Conservation (phyloP, 2,113 vertebrate species). For the Pogona vitticeps region DNA sequence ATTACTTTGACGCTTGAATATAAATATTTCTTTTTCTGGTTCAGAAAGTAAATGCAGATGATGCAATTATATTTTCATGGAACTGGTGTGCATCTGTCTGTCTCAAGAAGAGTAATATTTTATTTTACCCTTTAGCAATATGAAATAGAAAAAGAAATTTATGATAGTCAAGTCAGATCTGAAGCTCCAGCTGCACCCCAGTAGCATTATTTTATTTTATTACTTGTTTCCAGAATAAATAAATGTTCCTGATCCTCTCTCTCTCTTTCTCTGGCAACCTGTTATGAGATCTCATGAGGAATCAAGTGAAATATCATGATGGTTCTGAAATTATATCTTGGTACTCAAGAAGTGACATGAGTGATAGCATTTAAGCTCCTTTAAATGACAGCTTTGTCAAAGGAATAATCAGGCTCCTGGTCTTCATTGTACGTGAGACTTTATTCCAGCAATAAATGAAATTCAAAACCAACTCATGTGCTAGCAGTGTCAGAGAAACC, state of each 20-base stretch:
- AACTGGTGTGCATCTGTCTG: not conserved
- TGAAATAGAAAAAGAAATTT: not conserved
- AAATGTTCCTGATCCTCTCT: not conserved
- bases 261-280: not conserved
- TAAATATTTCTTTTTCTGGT: slow-evolving; percentile 53
- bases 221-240: slow-evolving; percentile 9
- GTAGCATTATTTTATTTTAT: not conserved
- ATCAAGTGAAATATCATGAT: slow-evolving; percentile 6
- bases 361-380: not conserved
- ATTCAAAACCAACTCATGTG: not conserved
- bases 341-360: not conserved
- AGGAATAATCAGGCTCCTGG: not conserved
- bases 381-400: not conserved
- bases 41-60: not conserved
- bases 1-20: slow-evolving; percentile 66
- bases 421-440: not conserved
- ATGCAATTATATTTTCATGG: not conserved
- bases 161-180: not conserved
- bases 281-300: not conserved
- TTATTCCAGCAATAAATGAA: not conserved
- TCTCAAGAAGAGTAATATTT: not conserved
- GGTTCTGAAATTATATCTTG: not conserved
- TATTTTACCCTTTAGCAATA: not conserved
- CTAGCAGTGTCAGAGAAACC: not conserved
- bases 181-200: not conserved